phyloP scores from a whole-genome alignment of 2,888 invertebrate species.

The Zelleria hepariella region DNA sequence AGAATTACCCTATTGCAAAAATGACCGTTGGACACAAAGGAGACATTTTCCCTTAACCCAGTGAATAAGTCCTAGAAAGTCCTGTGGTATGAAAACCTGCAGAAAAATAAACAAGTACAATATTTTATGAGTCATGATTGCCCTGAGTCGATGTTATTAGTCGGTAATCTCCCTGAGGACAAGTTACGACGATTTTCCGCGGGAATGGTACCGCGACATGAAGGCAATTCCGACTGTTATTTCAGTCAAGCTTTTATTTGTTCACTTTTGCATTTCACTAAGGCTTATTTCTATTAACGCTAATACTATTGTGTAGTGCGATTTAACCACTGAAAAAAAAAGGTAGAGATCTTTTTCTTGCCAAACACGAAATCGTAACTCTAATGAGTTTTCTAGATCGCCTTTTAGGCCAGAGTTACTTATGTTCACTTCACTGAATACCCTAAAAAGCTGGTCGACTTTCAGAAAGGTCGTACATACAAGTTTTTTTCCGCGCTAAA shows the following conservation, averaged over 20 bases:
- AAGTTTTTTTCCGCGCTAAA: conserved; percentile 3
- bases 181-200: conserved; percentile 28
- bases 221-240: conserved; percentile 40
- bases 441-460: not conserved
- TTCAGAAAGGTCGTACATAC: not conserved
- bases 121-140: conserved; percentile 12
- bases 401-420: not conserved
- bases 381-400: not conserved
- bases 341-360: not conserved
- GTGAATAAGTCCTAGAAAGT: not conserved
- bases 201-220: conserved; percentile 41
- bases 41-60: no score
- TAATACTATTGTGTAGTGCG: not conserved
- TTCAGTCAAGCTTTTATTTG: conserved; percentile 30
- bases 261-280: not conserved
- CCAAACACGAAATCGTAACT: not conserved
- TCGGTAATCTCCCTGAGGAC: conserved; percentile 15
- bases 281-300: not conserved
- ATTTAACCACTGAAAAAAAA: no score
- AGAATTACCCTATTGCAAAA: no score
- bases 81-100: not conserved
- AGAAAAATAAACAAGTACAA: not conserved
- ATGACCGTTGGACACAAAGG: no score
- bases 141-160: conserved; percentile 29
- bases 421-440: not conserved